phyloP scores from a whole-genome alignment of 2,888 invertebrate genomes.

The Eubasilissa splendida region DNA sequence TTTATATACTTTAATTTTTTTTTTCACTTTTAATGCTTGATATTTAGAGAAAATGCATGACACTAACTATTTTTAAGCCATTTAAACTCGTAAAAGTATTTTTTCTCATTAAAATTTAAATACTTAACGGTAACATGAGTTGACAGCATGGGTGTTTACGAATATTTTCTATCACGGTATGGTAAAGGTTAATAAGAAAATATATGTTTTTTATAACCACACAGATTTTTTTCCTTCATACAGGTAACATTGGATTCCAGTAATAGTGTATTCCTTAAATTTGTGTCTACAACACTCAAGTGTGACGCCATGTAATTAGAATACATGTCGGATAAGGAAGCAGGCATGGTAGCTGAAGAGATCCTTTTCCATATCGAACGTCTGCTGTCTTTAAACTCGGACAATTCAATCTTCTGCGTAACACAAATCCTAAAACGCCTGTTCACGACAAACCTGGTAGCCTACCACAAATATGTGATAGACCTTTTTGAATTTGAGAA shows the following conservation, averaged over 20 bases:
- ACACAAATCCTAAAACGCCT: constrained; percentile 84
- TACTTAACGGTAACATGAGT: too few relatives aligned
- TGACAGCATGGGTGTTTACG: too few relatives aligned
- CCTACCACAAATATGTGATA: constrained; percentile 51
- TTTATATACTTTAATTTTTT: too few relatives aligned
- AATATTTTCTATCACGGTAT: too few relatives aligned
- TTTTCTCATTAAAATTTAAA: too few relatives aligned
- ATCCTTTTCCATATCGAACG: constrained; percentile 82
- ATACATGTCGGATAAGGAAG: constrained; percentile 79
- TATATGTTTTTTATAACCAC: too few relatives aligned
- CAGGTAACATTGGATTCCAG: constrained; percentile 85
- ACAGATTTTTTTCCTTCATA: constrained; percentile 52
- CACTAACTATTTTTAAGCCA: too few relatives aligned
- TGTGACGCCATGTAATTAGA: constrained; percentile 81
- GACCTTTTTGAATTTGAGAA: constrained; percentile 39
- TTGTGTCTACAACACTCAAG: constrained; percentile 77
- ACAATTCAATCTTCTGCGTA: constrained; percentile 81
- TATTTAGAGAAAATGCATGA: too few relatives aligned
- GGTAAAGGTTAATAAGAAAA: too few relatives aligned
- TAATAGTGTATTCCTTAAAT: constrained; percentile 81
- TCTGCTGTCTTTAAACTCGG: constrained; percentile 80
- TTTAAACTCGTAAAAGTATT: too few relatives aligned
- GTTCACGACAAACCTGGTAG: constrained; percentile 81
- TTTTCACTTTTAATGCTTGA: too few relatives aligned
- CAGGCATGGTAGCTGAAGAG: constrained; percentile 85